Base-by-base conservation (phyloP, 2,888 invertebrate species). In the Therioaphis trifolii region DNA sequence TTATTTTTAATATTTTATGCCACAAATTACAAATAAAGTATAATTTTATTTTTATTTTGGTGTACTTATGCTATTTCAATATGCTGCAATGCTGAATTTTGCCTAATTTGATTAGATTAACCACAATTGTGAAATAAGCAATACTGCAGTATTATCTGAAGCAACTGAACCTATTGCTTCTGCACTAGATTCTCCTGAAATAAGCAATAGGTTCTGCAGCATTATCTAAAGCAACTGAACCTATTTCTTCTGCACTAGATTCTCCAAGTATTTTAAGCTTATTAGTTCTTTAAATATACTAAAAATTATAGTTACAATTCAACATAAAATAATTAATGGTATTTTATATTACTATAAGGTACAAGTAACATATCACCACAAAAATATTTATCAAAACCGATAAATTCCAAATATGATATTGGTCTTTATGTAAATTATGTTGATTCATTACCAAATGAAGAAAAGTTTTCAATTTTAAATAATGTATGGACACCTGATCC, bases 361-460 rank as follows among this genome's bases (percentile, higher is more conserved):
- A 66, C 63, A 66, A 66, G 63, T 66, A 66, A 66, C 15, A 18
- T n/a, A 66, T 66, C 63, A 66, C 35, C 15, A 63, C 61, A 63
- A 29, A 63, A 29, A 63, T 4, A 61, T 61, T 27, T 61, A 27
- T 58, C 58, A n/a, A n/a, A 58, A 58, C 14, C 58, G 58, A 58
- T 58, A 58, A 58, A 66, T 66, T 66, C 63, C 9, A 69, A 69
- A 69, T 69, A 69, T 69, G 69, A 69, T 69, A 69, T 69, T 69
- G 69, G 69, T 69, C 46, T 46, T 46, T 69, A 69, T 69, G 69
- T 69, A 43, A 69, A 69, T 24, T 14, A 21, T 69, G 24, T 46
- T n/a, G 35, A 9, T 35, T 35, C 35, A 35, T 18, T 66, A 35
- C 7, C 63, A 66, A 66, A 66, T 35, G n/a, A 29, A 35, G 63